These are phyloP conservation scores for Colius striatus DNA, from an alignment of 2,113 vertebrate genomes.

Conservation along the genomic window DNA sequence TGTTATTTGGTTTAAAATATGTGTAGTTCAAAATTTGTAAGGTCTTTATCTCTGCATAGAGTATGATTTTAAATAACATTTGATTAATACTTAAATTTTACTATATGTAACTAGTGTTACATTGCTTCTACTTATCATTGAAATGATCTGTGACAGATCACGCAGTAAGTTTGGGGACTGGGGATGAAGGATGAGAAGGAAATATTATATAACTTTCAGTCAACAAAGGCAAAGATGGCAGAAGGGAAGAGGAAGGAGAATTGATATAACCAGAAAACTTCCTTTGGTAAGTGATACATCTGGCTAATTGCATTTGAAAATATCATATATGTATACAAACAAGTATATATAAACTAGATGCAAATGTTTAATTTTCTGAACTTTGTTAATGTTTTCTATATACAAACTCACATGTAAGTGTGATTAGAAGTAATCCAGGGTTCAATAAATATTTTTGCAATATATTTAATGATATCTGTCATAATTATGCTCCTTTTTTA, in stretches of 20 bases:
- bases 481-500: neutral
- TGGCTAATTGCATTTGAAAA: neutral
- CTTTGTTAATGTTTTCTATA: neutral
- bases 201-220: neutral
- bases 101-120: neutral
- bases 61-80: neutral
- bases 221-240: neutral
- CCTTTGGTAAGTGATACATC: neutral
- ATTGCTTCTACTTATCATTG: neutral
- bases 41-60: neutral
- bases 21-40: neutral
- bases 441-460: neutral
- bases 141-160: neutral
- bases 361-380: neutral
- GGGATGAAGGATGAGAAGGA: neutral
- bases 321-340: neutral
- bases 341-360: neutral
- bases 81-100: neutral
- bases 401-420: fast-evolving
- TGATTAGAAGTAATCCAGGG: neutral
- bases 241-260: neutral
- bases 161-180: neutral
- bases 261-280: neutral
- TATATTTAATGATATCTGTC: neutral
- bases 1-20: neutral